Conservation (phyloP, 2,113 vertebrate species). For the Semicossyphus pulcher region DNA sequence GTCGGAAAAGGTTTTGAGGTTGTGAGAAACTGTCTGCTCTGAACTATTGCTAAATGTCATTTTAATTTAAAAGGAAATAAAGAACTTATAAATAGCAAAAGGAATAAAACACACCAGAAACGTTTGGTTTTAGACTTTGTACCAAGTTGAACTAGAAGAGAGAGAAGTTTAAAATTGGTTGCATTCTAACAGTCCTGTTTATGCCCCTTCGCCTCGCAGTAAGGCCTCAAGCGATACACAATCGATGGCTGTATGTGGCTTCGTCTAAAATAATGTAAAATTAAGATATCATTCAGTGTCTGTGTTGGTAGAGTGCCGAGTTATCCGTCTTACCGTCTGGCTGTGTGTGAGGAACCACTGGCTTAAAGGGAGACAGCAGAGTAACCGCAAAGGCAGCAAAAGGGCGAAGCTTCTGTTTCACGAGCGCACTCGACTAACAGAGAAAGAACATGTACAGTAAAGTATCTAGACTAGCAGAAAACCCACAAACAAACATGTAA, state of each 20-base stretch:
- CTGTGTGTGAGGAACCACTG: conserved; percentile 19
- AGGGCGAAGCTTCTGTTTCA: conserved; percentile 4
- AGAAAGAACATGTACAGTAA: conserved; percentile 17
- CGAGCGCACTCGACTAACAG: conserved; percentile 3
- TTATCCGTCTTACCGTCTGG: conserved; percentile 18
- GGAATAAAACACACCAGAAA: conserved; percentile 82
- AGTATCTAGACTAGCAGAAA: conserved; percentile 32
- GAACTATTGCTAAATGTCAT: conserved; percentile 71
- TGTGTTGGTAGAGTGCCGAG: conserved; percentile 43
- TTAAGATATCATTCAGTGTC: conserved; percentile 48
- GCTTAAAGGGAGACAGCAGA: conserved; percentile 48
- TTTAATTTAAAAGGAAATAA: conserved; percentile 71
- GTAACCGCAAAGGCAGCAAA: conserved; percentile 14
- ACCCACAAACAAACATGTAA: conserved; percentile 40
- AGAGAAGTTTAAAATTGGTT: conserved; percentile 15
- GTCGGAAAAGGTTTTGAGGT: conserved; percentile 47
- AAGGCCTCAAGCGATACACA: conserved; percentile 51
- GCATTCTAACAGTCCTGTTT: conserved; percentile 43
- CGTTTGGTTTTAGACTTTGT: conserved; percentile 57
- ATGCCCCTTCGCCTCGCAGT: conserved; percentile 24
- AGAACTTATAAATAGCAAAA: conserved; percentile 86
- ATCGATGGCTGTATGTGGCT: conserved; percentile 33
- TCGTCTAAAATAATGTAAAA: conserved; percentile 11
- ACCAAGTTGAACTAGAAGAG: conserved; percentile 28
- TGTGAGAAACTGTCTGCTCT: conserved; percentile 10